These are phyloP conservation scores for Drosophila subpulchrella DNA, from an alignment of 1,140 invertebrate species.

Conservation along the genomic window DNA sequence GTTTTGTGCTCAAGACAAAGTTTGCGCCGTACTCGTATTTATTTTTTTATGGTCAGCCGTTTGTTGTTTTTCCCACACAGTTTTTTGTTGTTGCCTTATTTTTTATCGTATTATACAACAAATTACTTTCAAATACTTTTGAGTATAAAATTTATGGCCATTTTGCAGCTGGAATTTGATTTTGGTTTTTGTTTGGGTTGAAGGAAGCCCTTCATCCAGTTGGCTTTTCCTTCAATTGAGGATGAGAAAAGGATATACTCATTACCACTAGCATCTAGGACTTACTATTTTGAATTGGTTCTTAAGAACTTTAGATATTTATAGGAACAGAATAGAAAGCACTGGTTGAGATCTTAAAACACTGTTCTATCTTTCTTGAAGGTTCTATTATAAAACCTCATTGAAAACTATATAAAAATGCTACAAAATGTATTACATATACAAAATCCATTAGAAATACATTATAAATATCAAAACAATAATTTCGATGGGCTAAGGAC, in stretches of 20 bases:
- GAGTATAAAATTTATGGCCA: conserved; percentile 59
- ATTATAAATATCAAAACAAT: no score
- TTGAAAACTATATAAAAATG: no score
- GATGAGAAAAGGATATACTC: neutral
- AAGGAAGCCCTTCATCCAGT: neutral
- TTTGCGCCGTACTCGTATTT: conserved; percentile 52
- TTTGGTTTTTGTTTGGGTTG: conserved; percentile 24
- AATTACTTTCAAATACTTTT: conserved; percentile 76
- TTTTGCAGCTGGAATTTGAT: conserved; percentile 50
- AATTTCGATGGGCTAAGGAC: no score
- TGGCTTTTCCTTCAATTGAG: neutral
- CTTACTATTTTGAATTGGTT: neutral
- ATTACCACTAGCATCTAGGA: neutral
- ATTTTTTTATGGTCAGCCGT: conserved; percentile 62
- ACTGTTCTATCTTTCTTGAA: no score
- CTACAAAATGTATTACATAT: no score
- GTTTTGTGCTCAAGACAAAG: conserved; percentile 61
- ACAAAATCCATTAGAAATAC: neutral
- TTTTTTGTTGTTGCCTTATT: conserved; percentile 21
- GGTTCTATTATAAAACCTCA: no score
- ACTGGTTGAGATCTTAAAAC: no score
- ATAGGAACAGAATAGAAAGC: neutral
- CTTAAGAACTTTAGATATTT: neutral
- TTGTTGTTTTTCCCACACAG: conserved; percentile 22
- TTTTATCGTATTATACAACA: conserved; percentile 64